A percentile compares a stretch with the other conserved stretches of the same genome.
phyloP scores from a whole-genome alignment of 2,888 invertebrate genomes.

The Diplolepis rosae region DNA sequence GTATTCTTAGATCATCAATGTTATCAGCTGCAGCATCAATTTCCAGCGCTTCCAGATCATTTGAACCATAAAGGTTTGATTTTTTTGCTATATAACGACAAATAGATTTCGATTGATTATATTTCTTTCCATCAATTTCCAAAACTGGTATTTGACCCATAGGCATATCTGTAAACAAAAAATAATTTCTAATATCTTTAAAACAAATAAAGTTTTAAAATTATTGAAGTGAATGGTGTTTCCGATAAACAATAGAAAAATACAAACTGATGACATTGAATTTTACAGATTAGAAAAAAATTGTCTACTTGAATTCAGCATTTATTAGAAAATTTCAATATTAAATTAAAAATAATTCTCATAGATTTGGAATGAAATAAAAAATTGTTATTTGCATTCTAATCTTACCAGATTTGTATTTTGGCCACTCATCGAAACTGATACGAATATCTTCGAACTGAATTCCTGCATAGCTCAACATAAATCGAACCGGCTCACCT shows the following conservation, averaged over 20 bases:
- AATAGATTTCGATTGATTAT: slow-evolving; percentile 75
- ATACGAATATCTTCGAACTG: slow-evolving; percentile 72
- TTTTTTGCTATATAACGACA: slow-evolving; percentile 76
- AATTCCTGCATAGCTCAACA: slow-evolving; percentile 67
- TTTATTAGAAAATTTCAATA: too few relatives aligned
- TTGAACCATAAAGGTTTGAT: slow-evolving; percentile 74
- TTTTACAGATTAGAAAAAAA: too few relatives aligned
- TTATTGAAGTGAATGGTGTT: too few relatives aligned
- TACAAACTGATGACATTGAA: too few relatives aligned
- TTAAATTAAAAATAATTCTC: neutral
- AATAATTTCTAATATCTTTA: neutral
- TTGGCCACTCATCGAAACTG: slow-evolving; percentile 63
- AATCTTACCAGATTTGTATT: slow-evolving; percentile 56
- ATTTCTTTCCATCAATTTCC: slow-evolving; percentile 73
- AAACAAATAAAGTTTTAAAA: neutral
- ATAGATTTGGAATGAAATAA: neutral
- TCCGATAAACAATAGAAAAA: too few relatives aligned
- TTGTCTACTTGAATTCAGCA: too few relatives aligned
- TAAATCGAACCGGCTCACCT: slow-evolving; percentile 69
- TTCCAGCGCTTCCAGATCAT: slow-evolving; percentile 75
- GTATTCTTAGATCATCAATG: slow-evolving; percentile 74
- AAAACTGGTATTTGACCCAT: slow-evolving; percentile 74
- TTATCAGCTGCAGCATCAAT: slow-evolving; percentile 74
- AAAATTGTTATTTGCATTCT: neutral
- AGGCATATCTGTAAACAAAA: slow-evolving; percentile 71